These are phyloP conservation scores for Enteromius trimaculatus DNA, from an alignment of 2,797 vertebrate genomes.

Conservation along the genomic window DNA sequence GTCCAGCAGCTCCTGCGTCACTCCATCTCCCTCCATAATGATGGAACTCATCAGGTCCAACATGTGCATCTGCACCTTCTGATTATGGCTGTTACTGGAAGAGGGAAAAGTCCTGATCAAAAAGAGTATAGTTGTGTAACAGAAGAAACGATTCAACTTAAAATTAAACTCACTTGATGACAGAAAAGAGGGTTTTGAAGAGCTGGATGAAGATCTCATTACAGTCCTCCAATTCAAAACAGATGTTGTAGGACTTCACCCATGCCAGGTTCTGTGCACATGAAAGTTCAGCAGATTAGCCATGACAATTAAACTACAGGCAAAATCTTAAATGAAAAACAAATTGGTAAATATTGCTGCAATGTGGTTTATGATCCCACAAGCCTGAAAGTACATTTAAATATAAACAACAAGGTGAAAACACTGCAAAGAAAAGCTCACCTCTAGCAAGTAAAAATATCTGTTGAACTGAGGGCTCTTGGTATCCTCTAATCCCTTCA, in stretches of 20 bases:
- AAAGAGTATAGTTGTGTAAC: not conserved
- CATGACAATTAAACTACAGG: not conserved
- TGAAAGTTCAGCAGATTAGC: conserved; percentile 44
- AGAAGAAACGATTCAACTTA: not conserved
- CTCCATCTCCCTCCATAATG: conserved; percentile 99
- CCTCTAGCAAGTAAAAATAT: conserved; percentile 99
- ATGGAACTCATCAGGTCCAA: conserved; percentile 99
- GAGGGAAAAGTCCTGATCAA: not conserved
- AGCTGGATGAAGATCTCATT: conserved; percentile 99
- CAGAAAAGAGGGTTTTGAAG: conserved; percentile 98
- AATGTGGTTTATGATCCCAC: not conserved
- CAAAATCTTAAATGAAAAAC: not conserved
- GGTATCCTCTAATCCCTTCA: conserved; percentile 98
- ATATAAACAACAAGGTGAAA: not conserved
- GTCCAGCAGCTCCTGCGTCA: conserved; percentile 97
- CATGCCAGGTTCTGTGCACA: conserved; percentile 92
- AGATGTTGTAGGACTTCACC: conserved; percentile 99
- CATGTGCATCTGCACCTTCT: conserved; percentile 99
- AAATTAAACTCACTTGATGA: conserved; percentile 90
- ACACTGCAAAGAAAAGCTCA: conserved; percentile 65
- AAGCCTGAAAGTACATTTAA: not conserved
- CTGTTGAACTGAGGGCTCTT: conserved; percentile 99
- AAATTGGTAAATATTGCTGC: not conserved
- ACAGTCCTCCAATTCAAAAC: conserved; percentile 99
- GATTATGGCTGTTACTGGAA: conserved; percentile 97